Base-by-base conservation (phyloP, 2,113 vertebrate species). In the Tychaedon coryphoeus region DNA sequence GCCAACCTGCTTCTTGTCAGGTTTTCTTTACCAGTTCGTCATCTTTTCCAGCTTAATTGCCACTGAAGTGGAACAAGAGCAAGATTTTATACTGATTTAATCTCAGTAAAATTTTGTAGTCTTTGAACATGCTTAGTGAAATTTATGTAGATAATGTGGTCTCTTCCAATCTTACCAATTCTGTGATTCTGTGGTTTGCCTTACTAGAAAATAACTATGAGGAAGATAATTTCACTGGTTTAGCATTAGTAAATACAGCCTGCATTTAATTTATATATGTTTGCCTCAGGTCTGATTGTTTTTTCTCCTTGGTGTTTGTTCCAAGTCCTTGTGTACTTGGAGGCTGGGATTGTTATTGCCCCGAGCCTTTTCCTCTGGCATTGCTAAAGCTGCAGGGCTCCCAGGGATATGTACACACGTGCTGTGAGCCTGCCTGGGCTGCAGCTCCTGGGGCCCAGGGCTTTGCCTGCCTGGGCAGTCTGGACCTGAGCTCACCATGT, bases 371-470 rank as follows among this genome's bases (percentile, higher is more conserved):
- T 50, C 74, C 43, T 51, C 23, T 71, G 43, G 58, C 9, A 1
- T 0, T 38, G 26, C 42, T 47, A 2, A 29, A 69, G 40, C 81
- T 7, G 2, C n/a, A 16, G 70, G 28, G 51, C 31, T 86, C 24
- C 9, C 9, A 3, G 29, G 45, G 28, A 10, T 15, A 42, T 0
- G 8, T 6, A 0, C 20, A 19, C 1, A 14, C 14, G 74, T 0
- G 1, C 71, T 2, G 2, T 20, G 53, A 76, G 29, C 48, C 62
- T 38, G 3, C 3, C 47, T 15, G 40, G 15, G 23, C 45, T 33
- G 91, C 67, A 40, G 62, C 53, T 79, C 25, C 28, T 16, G n/a
- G 1, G 4, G 18, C 85, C 22, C 5, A 11, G 1, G 8, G 74
- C 54, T 79, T 48, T 76, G 26, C 40, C 54, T 66, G 9, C 26